These are phyloP conservation scores for Empidonax alnorum DNA, from an alignment of 2,113 vertebrate species.

Conservation along the genomic window DNA sequence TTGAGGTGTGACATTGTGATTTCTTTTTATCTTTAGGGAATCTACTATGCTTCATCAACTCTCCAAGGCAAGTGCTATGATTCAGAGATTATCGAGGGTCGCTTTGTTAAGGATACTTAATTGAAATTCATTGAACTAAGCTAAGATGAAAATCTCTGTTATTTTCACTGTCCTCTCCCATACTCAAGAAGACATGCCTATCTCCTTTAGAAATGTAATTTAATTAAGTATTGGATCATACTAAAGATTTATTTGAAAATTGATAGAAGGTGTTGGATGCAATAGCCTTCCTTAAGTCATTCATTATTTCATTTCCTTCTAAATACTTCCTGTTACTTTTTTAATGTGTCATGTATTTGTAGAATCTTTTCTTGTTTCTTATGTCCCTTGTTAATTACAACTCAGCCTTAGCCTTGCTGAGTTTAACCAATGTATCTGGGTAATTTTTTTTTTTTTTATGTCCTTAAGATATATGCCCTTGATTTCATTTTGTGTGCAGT, in stretches of 20 bases:
- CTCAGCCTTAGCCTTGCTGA: neutral
- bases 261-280: neutral
- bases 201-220: neutral
- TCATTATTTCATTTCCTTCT: neutral
- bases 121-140: neutral
- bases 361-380: neutral
- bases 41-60: neutral
- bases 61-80: neutral
- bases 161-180: neutral
- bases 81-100: neutral
- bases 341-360: neutral
- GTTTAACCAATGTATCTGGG: neutral
- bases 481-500: neutral
- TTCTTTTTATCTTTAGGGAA: neutral
- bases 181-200: neutral
- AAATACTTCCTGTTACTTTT: neutral
- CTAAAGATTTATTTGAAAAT: neutral
- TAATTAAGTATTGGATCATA: neutral
- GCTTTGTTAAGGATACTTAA: neutral
- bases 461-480: neutral
- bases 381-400: neutral
- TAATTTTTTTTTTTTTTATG: neutral
- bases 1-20: neutral
- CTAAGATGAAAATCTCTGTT: conserved; percentile 2
- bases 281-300: neutral